Base-by-base conservation (phyloP, 1,140 invertebrate species). In the Apis florea region DNA sequence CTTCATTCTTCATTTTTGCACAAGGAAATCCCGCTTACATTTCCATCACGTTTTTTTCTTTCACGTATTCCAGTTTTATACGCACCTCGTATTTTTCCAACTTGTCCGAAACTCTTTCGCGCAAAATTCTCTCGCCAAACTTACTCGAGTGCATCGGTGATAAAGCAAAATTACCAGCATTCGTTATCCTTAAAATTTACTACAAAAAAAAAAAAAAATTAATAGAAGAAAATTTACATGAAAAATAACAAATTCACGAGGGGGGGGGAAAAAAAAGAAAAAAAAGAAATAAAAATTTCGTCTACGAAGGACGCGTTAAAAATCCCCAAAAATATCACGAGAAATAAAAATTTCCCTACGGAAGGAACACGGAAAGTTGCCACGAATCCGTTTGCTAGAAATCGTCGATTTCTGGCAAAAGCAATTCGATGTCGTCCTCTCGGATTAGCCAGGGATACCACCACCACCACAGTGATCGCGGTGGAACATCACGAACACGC, bases 401-500 rank as follows among this genome's bases (percentile, higher is more conserved):
- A 80, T 80, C 61, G 61, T 61, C 61, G 26, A 54, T 81, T 81
- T 40, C 79, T 51, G 63, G 79, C 71, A 73, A 81, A 75, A 81
- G 79, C 71, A 73, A 81, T 75, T 74, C 72, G 79, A 58, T 81
- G 71, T 73, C 69, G 69, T 40, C 31, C 85, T 79, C 85, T 85
- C 80, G 72, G 71, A 86, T 86, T 81, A 79, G 15, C 69, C 54
- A n/a, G 19, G 47, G 56, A n/a, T 72, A 74, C 51, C 51, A 59
- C 54, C 61, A 56, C 59, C 26, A 58, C 21, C 21, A 58, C 26
- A 78, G 64, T 59, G 56, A 54, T 75, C 72, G 47, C 24, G 58
- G 47, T 51, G 54, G 83, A 63, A 74, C 79, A 77, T 88, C 87
- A 82, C 87, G 82, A 79, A 81, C 77, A 75, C 77, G 87, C 80